Conservation (phyloP, 2,797 vertebrate species). For the Nasua narica region DNA sequence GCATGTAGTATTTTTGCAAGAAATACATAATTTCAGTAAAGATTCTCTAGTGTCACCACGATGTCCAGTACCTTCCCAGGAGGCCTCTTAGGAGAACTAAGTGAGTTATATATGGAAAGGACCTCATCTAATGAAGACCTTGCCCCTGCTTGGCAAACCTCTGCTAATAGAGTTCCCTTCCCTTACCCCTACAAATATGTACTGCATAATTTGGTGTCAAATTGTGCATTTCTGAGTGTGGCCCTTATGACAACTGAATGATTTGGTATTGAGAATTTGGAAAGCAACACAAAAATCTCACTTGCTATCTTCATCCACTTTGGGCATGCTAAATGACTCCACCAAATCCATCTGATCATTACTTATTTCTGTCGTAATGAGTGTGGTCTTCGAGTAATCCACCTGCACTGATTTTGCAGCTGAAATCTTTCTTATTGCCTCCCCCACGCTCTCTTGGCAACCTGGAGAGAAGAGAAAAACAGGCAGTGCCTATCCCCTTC, state of each 20-base stretch:
- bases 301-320: background rate
- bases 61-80: background rate
- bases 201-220: background rate
- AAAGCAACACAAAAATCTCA: background rate
- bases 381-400: background rate
- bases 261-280: background rate
- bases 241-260: background rate
- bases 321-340: background rate
- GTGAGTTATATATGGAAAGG: background rate
- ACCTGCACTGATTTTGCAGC: slow-evolving; percentile 10
- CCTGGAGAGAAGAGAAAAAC: background rate
- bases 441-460: background rate
- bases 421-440: background rate
- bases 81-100: background rate
- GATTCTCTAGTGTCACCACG: background rate
- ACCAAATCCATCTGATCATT: background rate
- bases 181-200: background rate
- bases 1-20: background rate
- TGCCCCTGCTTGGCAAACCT: background rate
- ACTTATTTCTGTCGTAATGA: background rate
- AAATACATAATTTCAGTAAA: background rate
- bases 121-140: background rate
- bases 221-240: background rate
- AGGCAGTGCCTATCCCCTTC: background rate
- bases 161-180: background rate